phyloP scores from a whole-genome alignment of 23 tunicate genomes.

The Oikopleura vanhoeffeni region DNA sequence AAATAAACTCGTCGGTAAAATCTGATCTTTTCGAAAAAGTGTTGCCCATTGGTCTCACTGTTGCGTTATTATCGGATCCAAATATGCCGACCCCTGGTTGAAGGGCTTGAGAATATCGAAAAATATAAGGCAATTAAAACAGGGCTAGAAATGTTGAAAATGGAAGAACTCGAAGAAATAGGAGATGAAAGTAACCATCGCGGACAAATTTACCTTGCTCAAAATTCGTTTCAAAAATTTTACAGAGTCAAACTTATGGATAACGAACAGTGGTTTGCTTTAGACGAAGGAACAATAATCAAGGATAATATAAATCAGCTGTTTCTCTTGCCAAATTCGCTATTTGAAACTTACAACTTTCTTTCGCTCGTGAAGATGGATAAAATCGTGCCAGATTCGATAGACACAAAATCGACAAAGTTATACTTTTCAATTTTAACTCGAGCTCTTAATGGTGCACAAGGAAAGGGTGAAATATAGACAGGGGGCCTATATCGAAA shows the following conservation, averaged over 20 bases:
- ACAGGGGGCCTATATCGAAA: no score
- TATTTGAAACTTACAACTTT: neutral
- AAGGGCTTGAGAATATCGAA: neutral
- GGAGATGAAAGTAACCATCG: neutral
- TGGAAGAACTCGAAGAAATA: neutral
- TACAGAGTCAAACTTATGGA: neutral
- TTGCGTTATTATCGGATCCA: no score
- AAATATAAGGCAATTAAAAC: neutral
- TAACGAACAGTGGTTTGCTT: neutral
- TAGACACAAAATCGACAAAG: neutral
- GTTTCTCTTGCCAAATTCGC: neutral
- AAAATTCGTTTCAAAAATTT: neutral
- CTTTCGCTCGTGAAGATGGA: neutral
- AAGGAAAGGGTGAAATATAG: no score
- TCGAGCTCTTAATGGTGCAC: neutral
- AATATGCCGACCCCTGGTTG: no score
- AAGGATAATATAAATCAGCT: neutral
- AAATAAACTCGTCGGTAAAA: no score
- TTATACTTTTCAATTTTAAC: neutral
- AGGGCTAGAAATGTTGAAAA: neutral
- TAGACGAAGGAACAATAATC: neutral
- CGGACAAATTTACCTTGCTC: neutral
- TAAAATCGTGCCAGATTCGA: neutral
- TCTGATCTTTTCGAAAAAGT: no score
- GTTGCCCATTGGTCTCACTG: no score